A percentile compares a stretch with the other conserved stretches of the same genome.
phyloP scores from a whole-genome alignment of 1,140 invertebrate genomes.

The Caenorhabditis brenneri region DNA sequence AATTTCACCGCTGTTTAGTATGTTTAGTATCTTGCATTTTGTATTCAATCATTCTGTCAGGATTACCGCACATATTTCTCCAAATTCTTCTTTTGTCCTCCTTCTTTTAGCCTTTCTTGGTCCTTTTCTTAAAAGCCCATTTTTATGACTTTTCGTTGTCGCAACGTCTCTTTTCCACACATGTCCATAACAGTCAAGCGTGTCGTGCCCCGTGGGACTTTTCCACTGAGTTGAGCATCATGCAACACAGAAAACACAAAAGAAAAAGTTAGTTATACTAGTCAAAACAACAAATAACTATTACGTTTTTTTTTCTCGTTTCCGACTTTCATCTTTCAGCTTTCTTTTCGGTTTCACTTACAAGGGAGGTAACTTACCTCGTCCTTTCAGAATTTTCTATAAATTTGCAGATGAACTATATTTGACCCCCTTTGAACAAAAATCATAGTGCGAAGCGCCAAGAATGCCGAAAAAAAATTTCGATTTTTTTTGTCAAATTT shows the following conservation, averaged over 20 bases:
- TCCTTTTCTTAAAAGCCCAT: constrained; percentile 29
- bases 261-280: constrained; percentile 7
- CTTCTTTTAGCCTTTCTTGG: neutral
- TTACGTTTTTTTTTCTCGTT: neutral
- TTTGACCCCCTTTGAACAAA: too few relatives aligned
- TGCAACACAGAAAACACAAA: neutral
- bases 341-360: neutral
- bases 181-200: constrained; percentile 17
- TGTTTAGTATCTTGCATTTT: neutral
- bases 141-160: constrained; percentile 35
- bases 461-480: too few relatives aligned
- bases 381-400: too few relatives aligned
- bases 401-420: too few relatives aligned
- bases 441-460: too few relatives aligned
- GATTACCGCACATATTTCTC: constrained; percentile 25
- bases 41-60: constrained; percentile 40
- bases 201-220: constrained; percentile 36
- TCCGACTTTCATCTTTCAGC: neutral
- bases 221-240: neutral
- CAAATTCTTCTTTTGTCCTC: neutral
- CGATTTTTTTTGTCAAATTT: too few relatives aligned
- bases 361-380: too few relatives aligned
- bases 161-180: constrained; percentile 25
- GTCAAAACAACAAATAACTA: constrained; percentile 26
- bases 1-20: neutral